Evolutionary conservation across 2,113 vertebrate genomes (phyloP), one percentile per base, ranked within the genome.

Genomic region (Calypte anna): DNA sequence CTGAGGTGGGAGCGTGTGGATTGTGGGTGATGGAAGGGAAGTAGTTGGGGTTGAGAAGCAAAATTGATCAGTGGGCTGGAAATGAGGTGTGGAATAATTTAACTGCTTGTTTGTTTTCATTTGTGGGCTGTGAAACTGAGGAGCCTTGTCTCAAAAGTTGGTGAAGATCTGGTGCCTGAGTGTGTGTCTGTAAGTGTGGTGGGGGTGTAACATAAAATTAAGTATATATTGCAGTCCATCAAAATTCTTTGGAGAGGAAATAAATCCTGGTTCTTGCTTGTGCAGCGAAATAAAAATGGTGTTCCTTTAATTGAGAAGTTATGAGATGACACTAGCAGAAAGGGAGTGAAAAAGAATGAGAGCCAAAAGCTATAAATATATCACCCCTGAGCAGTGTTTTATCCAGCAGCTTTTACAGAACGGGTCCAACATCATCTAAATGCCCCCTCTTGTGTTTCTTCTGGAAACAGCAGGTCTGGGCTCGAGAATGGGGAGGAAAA

Each of bases 381-480:
- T 12, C 48, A 20, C 51, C 76, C 24, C 7, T 14, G 14, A 4
- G 14, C 25, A 12, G 28, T 43, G 59, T 81, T 96, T 76, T 74
- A 21, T 2, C 59, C 57, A 77, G 51, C 17, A 73, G 46, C 30
- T 27, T 10, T 68, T 73, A 77, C 17, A 73, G 59, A 70, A 36
- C 1, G 0, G 27, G 63, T 28, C 63, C 96, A 96, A 59, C 55
- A 83, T 96, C 90, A 72, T 96, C 69, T 96, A 88, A 94, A 95
- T 5, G 77, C 93, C 54, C 97, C 98, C 97, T 97, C 98, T 97
- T 93, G 97, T 95, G 98, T 96, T 90, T 77, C 44, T 46, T 96
- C 83, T 74, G 94, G 70, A 96, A 96, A 98, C 14, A 53, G 46
- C 97, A 97, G 27, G 33, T 57, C n/a, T 61, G 30, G n/a, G 38